Conservation (phyloP, 2,888 invertebrate species). For the Acleris emargana region DNA sequence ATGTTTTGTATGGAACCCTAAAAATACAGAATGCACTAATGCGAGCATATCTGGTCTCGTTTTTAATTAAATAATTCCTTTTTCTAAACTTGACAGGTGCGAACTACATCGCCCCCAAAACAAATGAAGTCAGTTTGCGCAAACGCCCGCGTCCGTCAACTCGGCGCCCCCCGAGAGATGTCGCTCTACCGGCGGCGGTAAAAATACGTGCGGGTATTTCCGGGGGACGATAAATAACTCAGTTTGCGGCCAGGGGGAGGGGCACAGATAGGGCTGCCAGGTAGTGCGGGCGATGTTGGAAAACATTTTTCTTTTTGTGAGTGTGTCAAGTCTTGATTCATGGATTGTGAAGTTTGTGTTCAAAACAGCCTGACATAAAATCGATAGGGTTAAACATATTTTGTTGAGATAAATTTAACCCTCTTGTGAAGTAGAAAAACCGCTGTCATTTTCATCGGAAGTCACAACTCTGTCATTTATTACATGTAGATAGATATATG, state of each 20-base stretch:
- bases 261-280: constrained; percentile 35
- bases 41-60: too few species aligned
- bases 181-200: constrained; percentile 36
- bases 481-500: too few species aligned
- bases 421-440: too few species aligned
- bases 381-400: too few species aligned
- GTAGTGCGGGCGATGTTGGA: constrained; percentile 26
- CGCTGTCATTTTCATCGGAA: too few species aligned
- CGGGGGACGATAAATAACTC: constrained; percentile 38
- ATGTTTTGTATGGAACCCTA: too few species aligned
- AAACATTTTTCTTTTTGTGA: constrained; percentile 27
- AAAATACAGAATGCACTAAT: too few species aligned
- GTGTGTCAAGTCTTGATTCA: constrained; percentile 30
- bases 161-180: constrained; percentile 33
- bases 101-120: constrained; percentile 25
- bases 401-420: too few species aligned
- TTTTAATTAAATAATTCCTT: constrained; percentile 2
- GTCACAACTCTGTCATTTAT: too few species aligned
- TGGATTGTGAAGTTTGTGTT: constrained; percentile 23
- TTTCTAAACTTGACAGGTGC: constrained; percentile 5
- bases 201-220: constrained; percentile 38
- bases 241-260: constrained; percentile 35
- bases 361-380: neutral
- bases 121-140: constrained; percentile 35
- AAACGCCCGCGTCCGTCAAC: constrained; percentile 31